Conservation (phyloP, 2,797 vertebrate genomes). For the Gymnocypris eckloni region DNA sequence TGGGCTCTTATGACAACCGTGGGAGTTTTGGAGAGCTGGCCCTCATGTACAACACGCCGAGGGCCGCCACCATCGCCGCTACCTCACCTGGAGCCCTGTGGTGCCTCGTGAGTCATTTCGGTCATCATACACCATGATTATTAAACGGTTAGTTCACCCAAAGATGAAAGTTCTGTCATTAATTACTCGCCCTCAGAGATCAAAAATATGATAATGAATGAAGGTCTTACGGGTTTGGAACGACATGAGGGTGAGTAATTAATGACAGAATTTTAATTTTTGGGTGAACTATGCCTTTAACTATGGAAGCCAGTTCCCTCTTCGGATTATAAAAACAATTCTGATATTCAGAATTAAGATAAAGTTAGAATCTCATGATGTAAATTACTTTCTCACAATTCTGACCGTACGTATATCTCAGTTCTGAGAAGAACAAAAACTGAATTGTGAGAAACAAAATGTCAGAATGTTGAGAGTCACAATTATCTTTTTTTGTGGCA, state of each 20-base stretch:
- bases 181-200: too few relatives aligned
- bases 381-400: too few relatives aligned
- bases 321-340: too few relatives aligned
- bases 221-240: too few relatives aligned
- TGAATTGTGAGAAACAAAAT: background rate
- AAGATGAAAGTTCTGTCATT: too few relatives aligned
- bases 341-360: too few relatives aligned
- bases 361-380: too few relatives aligned
- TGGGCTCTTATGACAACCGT: conserved; percentile 93
- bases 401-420: background rate
- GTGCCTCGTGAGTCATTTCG: conserved; percentile 89
- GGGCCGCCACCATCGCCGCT: conserved; percentile 96
- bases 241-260: too few relatives aligned
- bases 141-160: background rate
- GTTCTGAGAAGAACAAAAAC: background rate
- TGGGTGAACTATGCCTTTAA: too few relatives aligned
- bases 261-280: too few relatives aligned
- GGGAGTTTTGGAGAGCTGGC: conserved; percentile 98
- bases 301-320: too few relatives aligned
- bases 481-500: background rate
- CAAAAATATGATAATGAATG: too few relatives aligned
- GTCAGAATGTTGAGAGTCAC: background rate
- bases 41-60: conserved; percentile 98
- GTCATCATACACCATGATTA: background rate
- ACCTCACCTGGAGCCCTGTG: conserved; percentile 94